Base-by-base conservation (phyloP, 2,797 vertebrate species). In the Lycodopsis pacificus region DNA sequence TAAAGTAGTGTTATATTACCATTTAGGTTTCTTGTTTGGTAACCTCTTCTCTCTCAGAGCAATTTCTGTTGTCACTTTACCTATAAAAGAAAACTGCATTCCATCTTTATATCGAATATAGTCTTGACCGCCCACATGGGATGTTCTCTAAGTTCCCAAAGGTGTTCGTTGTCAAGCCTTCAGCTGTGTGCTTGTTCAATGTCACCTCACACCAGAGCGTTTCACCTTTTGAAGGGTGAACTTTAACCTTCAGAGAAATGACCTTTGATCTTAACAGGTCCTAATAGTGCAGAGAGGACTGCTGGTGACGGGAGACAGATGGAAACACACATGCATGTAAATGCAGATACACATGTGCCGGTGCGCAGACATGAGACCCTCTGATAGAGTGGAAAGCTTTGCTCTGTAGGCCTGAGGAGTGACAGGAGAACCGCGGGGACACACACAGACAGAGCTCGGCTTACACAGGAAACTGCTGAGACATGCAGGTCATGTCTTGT, bases 381-480 rank as follows among this genome's bases (percentile, higher is more conserved):
- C 83, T 88, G 89, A 91, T 87, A 68, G 83, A 90, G 88, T 87
- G 86, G 76, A 81, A 76, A 65, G 76, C 58, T 48, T 83, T 83
- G 80, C 84, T 86, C 67, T 89, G 87, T 83, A 82, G 89, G 82
- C 86, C 77, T 15, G 78, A 85, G 79, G 87, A 91, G 80, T 93
- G 92, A 93, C 80, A 78, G 71, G 75, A 85, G 86, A 83, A 86
- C 79, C 87, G 61, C 61, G 32, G 82, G 81, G 85, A 87, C 85
- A 73, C 34, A 4, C 62, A 22, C 62, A 62, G 42, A 68, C 85
- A 53, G 30, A 68, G 81, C 83, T 91, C 77, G 42, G 80, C 86
- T 91, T 83, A 91, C 88, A 92, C 93, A 93, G 92, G 92, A 93
- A 94, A 92, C 91, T 91, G 89, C 92, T 93, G 91, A 94, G 91